Percentiles rank a stretch among this genome's conserved stretches.
Conservation (phyloP, 1,140 invertebrate species). For the Ridgeia piscesae region DNA sequence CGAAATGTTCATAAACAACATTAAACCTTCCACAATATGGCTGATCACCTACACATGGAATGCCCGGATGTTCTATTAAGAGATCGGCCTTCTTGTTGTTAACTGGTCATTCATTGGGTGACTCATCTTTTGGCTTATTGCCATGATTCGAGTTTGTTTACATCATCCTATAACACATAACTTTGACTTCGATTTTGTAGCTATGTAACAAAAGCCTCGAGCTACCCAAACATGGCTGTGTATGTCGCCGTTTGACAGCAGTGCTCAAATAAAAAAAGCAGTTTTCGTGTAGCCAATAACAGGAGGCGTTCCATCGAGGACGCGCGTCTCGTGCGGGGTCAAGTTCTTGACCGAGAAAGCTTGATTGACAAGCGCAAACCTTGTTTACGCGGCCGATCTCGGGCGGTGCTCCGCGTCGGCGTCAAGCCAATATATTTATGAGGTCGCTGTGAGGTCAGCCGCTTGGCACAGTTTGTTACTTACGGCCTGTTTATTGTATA, state of each 20-base stretch:
- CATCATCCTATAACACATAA: not conserved
- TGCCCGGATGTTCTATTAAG: not conserved
- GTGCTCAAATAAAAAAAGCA: not conserved
- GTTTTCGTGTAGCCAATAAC: not conserved
- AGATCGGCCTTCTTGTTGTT: not conserved
- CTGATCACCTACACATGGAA: not conserved
- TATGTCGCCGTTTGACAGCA: too few species aligned
- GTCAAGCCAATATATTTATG: not conserved
- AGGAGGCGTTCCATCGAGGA: not conserved
- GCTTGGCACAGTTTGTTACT: not conserved
- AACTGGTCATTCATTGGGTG: not conserved
- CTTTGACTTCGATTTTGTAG: not conserved
- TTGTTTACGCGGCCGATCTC: not conserved
- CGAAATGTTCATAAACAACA: not conserved
- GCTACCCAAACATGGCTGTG: not conserved
- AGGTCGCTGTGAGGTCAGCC: not conserved
- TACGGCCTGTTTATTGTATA: not conserved
- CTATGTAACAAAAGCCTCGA: not conserved
- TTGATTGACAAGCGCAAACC: not conserved
- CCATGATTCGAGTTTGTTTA: not conserved
- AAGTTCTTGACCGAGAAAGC: not conserved
- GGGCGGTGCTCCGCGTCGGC: not conserved
- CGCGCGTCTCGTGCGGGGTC: not conserved
- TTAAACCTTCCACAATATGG: not conserved
- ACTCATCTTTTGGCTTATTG: slow-evolving; percentile 1